Evolutionary conservation across 2,888 invertebrate species (phyloP).

Genomic region (Apoderus coryli): DNA sequence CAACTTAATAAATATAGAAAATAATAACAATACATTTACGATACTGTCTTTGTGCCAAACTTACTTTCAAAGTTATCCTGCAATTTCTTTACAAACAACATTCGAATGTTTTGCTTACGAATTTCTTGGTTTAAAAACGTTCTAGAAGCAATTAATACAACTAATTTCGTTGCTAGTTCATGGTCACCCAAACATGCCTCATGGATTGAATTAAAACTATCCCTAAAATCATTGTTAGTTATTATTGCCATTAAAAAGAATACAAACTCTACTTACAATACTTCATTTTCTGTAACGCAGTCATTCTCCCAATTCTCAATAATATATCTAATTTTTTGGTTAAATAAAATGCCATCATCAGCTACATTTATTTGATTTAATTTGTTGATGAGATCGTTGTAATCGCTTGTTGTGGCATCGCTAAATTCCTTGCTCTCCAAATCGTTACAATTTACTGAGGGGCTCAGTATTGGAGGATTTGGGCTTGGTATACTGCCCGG

Average conservation of each 20-base stretch:
- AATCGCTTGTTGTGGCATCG: conserved; percentile 16
- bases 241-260: background rate
- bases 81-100: conserved; percentile 24
- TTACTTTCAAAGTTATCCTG: conserved; percentile 28
- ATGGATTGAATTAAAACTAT: conserved; percentile 26
- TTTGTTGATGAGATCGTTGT: conserved; percentile 20
- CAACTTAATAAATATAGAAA: background rate
- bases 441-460: conserved; percentile 9
- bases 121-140: conserved; percentile 24
- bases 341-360: conserved; percentile 31
- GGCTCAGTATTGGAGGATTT: background rate
- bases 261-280: conserved; percentile 24
- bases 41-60: too few species aligned
- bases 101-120: conserved; percentile 20
- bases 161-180: conserved; percentile 26
- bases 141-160: conserved; percentile 26
- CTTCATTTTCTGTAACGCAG: conserved; percentile 24
- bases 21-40: background rate
- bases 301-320: conserved; percentile 24
- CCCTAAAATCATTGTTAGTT: conserved; percentile 18
- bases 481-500: conserved; percentile 4
- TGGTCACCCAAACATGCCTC: conserved; percentile 24
- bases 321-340: conserved; percentile 28
- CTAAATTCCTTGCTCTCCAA: too few species aligned
- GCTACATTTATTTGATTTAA: conserved; percentile 24